Base-by-base conservation (phyloP, 1,140 invertebrate species). In the Cydia strobilella region DNA sequence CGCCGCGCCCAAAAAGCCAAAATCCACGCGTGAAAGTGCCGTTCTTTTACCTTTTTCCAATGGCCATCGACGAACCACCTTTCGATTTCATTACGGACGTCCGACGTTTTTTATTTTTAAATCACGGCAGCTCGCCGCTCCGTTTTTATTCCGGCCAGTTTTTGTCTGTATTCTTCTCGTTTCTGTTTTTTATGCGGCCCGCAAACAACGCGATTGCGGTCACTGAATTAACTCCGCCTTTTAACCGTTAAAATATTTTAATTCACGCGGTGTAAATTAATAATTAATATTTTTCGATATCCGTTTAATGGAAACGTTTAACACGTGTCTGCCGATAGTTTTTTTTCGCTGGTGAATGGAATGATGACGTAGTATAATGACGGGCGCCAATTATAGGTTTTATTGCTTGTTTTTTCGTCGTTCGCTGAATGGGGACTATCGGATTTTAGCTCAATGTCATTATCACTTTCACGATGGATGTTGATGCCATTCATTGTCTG, bases 51-150 rank as follows among this genome's bases (percentile, higher is more conserved):
- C 82, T 93, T 93, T 93, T 93, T 90, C 89, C 89, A 86, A 87
- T 86, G 83, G 88, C 85, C 87, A 93, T 93, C 91, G 90, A 91
- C 90, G 89, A 89, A 90, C 90, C 90, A 86, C 90, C 91, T 91
- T 93, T 93, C 90, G 90, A 91, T 91, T 93, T 93, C 90, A 90
- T 91, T 93, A 91, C 89, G 89, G 85, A 89, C 90, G 84, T 90
- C 86, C 86, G 85, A 83, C 79, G 80, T 88, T 93, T 92, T 89
- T 93, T 93, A 91, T 93, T 93, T 93, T 90, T 91, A 91, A 91
- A 91, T 93, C 91, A 91, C 88, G 85, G 87, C 85, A 84, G 85
- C 85, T 84, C 85, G 85, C 89, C 81, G 82, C 80, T 80, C 82
- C 72, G 74, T 84, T 85, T 89, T 90, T 89, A 84, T 81, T 83